phyloP scores from a whole-genome alignment of 2,113 vertebrate species.

The Alosa alosa region DNA sequence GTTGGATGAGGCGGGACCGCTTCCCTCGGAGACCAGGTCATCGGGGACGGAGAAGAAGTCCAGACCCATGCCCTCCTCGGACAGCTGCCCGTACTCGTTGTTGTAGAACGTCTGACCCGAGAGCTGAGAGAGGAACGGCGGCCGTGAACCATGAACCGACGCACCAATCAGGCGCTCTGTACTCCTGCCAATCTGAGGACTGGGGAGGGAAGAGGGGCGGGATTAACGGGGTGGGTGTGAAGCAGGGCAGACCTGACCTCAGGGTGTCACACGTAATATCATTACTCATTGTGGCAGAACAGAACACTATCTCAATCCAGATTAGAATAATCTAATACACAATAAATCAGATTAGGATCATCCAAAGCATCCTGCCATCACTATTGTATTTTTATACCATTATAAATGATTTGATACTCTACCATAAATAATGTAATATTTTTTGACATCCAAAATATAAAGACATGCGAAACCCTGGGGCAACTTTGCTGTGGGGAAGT shows the following conservation, averaged over 20 bases:
- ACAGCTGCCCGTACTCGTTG: constrained; percentile 91
- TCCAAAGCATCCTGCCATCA: not conserved
- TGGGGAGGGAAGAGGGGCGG: constrained; percentile 36
- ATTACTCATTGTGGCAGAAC: not conserved
- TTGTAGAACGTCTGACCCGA: constrained; percentile 94
- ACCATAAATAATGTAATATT: no score
- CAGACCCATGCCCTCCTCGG: constrained; percentile 69
- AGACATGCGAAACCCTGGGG: no score
- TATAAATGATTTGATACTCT: no score
- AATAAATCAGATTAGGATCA: not conserved
- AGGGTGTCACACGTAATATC: not conserved
- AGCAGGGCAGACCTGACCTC: not conserved
- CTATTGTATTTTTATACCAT: no score
- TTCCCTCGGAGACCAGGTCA: constrained; percentile 22
- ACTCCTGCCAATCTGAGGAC: constrained; percentile 69
- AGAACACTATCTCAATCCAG: not conserved
- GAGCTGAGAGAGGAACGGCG: constrained; percentile 69
- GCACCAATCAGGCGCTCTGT: constrained; percentile 65
- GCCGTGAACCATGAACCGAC: constrained; percentile 63
- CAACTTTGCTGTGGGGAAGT: not conserved
- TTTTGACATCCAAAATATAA: no score
- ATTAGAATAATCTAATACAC: not conserved
- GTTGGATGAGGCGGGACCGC: constrained; percentile 61
- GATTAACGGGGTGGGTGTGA: not conserved
- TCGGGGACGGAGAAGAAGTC: constrained; percentile 71